Evolutionary conservation across 2,888 invertebrate species (phyloP).

Genomic region (Gisinianus flammeolus): DNA sequence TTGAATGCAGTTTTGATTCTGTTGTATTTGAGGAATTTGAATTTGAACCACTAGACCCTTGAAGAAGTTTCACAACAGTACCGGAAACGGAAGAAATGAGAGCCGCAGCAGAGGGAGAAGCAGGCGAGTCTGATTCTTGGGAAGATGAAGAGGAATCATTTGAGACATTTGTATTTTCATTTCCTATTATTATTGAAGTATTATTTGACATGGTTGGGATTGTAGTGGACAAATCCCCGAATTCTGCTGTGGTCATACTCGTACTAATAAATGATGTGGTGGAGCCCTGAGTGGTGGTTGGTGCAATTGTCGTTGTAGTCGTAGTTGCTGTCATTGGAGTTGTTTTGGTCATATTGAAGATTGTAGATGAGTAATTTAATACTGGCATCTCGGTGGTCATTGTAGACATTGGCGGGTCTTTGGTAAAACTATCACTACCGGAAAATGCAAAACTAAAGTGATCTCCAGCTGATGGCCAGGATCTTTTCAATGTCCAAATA

Average conservation of each 20-base stretch:
- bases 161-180: neutral
- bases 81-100: neutral
- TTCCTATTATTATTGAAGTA: neutral
- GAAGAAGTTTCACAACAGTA: neutral
- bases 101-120: neutral
- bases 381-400: neutral
- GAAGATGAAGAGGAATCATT: neutral
- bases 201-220: neutral
- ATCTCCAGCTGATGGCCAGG: conserved; percentile 56
- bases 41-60: neutral
- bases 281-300: neutral
- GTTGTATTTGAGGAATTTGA: neutral
- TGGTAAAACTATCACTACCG: neutral
- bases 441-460: conserved; percentile 54
- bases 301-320: neutral
- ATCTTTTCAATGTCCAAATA: conserved; percentile 39
- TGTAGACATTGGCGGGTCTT: neutral
- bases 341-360: neutral
- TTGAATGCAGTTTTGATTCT: neutral
- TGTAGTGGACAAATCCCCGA: neutral
- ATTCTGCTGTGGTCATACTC: neutral
- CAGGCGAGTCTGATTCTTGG: neutral
- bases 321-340: neutral
- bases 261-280: neutral
- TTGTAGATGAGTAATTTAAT: neutral